Percentiles rank a stretch among this genome's conserved stretches.
Evolutionary conservation across 2,888 invertebrate species (phyloP).

Genomic region (Clunio marinus): DNA sequence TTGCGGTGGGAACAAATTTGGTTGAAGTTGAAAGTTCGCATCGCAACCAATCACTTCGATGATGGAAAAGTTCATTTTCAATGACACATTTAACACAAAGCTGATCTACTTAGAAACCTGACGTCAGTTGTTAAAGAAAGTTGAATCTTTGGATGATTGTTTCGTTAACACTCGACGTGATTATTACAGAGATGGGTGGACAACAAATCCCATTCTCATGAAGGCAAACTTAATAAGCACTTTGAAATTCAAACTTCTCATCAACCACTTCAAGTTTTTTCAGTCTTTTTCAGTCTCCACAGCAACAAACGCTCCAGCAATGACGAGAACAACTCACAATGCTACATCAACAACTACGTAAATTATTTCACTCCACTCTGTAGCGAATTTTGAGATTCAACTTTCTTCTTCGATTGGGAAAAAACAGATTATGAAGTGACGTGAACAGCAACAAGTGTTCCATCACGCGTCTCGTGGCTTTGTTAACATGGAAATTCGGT

Average conservation of each 20-base stretch:
- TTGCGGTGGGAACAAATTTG: not conserved
- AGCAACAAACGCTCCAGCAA: too few species aligned
- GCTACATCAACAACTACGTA: not conserved
- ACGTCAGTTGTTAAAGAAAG: too few species aligned
- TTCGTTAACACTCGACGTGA: not conserved
- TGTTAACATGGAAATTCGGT: not conserved
- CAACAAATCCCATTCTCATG: conserved; percentile 16
- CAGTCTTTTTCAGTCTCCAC: not conserved
- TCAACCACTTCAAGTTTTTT: not conserved
- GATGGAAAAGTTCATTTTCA: not conserved
- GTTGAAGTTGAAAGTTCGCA: not conserved
- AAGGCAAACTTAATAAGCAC: not conserved
- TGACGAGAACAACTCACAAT: not conserved
- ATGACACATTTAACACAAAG: not conserved
- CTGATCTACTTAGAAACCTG: not conserved
- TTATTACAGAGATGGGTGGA: conserved; percentile 14
- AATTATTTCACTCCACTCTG: not conserved
- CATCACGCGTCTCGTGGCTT: not conserved
- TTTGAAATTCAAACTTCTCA: conserved; percentile 3
- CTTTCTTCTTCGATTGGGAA: conserved; percentile 16
- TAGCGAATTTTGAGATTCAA: not conserved
- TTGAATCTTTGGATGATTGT: not conserved
- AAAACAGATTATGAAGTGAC: not conserved
- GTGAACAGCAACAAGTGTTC: not conserved
- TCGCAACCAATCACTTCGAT: not conserved